phyloP scores from a whole-genome alignment of 2,888 invertebrate genomes.

The Drosophila dives region DNA sequence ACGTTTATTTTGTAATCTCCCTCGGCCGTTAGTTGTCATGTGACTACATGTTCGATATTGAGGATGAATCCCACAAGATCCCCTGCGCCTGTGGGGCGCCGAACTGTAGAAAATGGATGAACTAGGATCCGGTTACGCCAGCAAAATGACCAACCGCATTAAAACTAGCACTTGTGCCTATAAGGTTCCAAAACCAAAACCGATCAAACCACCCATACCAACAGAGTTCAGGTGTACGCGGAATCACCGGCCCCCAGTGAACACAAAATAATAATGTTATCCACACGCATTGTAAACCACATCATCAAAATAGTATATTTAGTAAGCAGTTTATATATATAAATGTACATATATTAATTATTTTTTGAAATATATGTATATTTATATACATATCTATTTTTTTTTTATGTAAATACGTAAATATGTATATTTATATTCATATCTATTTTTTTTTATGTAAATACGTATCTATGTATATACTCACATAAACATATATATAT shows the following conservation, averaged over 20 bases:
- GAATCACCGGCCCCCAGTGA: constrained; percentile 42
- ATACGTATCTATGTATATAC: constrained; percentile 1
- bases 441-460: too few relatives aligned
- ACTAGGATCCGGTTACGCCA: constrained; percentile 86
- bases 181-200: constrained; percentile 17
- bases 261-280: constrained; percentile 22
- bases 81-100: constrained; percentile 99
- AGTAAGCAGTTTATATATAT: constrained; percentile 54
- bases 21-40: constrained; percentile 90
- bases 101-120: constrained; percentile 99
- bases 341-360: constrained; percentile 45
- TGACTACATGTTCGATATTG: constrained; percentile 99
- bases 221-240: constrained; percentile 17
- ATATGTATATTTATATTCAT: background rate
- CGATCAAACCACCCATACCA: constrained; percentile 7
- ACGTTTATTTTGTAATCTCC: constrained; percentile 62
- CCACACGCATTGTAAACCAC: constrained; percentile 22
- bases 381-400: constrained; percentile 12
- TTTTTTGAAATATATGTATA: constrained; percentile 21
- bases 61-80: constrained; percentile 99
- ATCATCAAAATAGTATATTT: constrained; percentile 39
- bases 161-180: constrained; percentile 15
- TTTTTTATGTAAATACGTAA: constrained; percentile 9
- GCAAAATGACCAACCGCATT: constrained; percentile 12
- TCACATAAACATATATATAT: constrained; percentile 24